These are phyloP conservation scores for Saccostrea cuccullata DNA, from an alignment of 1,140 invertebrate species.

Conservation along the genomic window DNA sequence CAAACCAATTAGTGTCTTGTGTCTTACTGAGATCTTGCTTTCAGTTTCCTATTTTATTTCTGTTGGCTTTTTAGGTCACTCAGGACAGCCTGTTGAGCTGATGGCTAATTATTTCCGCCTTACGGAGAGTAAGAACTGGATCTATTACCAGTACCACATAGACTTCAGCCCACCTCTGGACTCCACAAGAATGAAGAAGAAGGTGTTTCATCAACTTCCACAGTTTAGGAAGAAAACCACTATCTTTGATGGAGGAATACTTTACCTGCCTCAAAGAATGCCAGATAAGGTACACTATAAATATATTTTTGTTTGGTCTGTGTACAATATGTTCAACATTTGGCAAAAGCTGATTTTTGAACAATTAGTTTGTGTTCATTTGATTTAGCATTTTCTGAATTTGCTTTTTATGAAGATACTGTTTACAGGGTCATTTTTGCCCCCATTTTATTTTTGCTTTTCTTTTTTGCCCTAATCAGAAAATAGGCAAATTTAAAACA, in stretches of 20 bases:
- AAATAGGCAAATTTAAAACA: no score
- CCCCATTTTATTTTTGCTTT: no score
- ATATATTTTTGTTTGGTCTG: no score
- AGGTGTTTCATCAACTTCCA: constrained; percentile 73
- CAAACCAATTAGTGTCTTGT: not conserved
- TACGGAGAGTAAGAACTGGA: constrained; percentile 80
- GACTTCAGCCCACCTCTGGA: constrained; percentile 87
- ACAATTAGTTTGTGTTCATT: no score
- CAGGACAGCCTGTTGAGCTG: not conserved
- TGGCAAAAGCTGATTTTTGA: no score
- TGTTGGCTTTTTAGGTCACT: not conserved
- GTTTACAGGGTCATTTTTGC: no score
- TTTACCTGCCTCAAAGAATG: constrained; percentile 52
- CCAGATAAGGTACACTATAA: constrained; percentile 38
- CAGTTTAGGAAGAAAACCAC: constrained; percentile 22
- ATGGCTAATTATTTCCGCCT: not conserved
- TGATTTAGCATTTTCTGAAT: no score
- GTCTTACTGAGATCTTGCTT: not conserved
- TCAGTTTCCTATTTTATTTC: not conserved
- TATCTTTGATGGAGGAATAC: constrained; percentile 60
- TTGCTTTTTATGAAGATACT: no score
- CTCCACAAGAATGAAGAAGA: constrained; percentile 82
- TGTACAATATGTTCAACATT: no score
- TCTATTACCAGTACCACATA: constrained; percentile 88
- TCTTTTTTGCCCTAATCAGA: no score